These are phyloP conservation scores for Alcis repandata DNA, from an alignment of 2,888 invertebrate species.

Conservation along the genomic window DNA sequence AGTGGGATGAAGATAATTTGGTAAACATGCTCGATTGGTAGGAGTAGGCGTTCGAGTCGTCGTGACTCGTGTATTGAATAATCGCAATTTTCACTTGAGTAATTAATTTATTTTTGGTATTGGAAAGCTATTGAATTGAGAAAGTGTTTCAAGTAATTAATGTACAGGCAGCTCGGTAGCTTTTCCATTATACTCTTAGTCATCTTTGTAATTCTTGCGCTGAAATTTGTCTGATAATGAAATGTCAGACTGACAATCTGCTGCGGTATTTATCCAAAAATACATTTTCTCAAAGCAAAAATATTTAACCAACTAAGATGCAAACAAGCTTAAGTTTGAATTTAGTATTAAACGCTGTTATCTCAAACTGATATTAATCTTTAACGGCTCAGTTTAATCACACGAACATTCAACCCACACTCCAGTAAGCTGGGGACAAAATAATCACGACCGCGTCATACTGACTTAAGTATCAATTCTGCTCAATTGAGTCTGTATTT, in stretches of 20 bases:
- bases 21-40: conserved; percentile 23
- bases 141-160: too few relatives aligned
- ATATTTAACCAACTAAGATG: too few relatives aligned
- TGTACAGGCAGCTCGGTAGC: too few relatives aligned
- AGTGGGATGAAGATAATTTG: conserved; percentile 28
- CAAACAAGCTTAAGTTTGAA: too few relatives aligned
- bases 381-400: neutral
- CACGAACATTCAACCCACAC: neutral
- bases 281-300: too few relatives aligned
- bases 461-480: neutral
- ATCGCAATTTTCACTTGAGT: conserved; percentile 1
- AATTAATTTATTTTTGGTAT: neutral
- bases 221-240: too few relatives aligned
- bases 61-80: conserved; percentile 14
- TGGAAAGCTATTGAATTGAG: neutral
- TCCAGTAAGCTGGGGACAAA: neutral
- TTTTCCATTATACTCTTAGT: too few relatives aligned
- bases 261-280: too few relatives aligned
- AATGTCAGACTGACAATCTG: too few relatives aligned
- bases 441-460: neutral
- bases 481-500: conserved; percentile 26
- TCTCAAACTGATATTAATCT: too few relatives aligned
- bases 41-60: conserved; percentile 7
- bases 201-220: too few relatives aligned
- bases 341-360: too few relatives aligned